Conservation (phyloP, 1,140 invertebrate genomes). For the Asbolus verrucosus region DNA sequence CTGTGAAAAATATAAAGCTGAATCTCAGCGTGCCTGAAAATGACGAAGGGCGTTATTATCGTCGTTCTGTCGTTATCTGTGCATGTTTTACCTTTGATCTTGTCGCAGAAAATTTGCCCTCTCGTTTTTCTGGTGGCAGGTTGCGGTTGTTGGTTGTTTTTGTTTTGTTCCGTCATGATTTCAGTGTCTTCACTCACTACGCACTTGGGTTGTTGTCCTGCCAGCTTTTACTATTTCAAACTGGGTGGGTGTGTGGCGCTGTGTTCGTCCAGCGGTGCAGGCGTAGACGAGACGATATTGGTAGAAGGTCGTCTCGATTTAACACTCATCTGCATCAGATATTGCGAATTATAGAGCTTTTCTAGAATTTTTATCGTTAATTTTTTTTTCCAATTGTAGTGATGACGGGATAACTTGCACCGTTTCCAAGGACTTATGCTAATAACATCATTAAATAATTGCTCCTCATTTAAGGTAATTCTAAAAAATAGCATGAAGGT, state of each 20-base stretch:
- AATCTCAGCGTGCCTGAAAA: constrained; percentile 23
- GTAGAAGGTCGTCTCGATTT: neutral
- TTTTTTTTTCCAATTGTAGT: no score
- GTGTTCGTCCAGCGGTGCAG: neutral
- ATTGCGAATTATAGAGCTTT: neutral
- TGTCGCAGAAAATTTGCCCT: neutral
- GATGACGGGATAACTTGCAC: no score
- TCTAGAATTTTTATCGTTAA: no score
- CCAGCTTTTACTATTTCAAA: neutral
- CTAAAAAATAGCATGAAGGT: no score
- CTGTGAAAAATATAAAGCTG: constrained; percentile 11
- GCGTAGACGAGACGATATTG: neutral
- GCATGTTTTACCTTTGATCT: neutral
- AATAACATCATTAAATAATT: no score
- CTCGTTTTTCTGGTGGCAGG: neutral
- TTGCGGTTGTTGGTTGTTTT: neutral
- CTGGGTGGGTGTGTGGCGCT: constrained; percentile 21
- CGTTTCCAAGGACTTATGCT: no score
- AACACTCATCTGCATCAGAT: neutral
- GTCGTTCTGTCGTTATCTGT: neutral
- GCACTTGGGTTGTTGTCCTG: neutral
- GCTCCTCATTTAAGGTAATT: no score
- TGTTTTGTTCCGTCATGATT: constrained; percentile 24
- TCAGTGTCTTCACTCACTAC: neutral
- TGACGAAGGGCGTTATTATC: neutral